Conservation (phyloP, 2,113 vertebrate genomes). For the Lethenteron reissneri region DNA sequence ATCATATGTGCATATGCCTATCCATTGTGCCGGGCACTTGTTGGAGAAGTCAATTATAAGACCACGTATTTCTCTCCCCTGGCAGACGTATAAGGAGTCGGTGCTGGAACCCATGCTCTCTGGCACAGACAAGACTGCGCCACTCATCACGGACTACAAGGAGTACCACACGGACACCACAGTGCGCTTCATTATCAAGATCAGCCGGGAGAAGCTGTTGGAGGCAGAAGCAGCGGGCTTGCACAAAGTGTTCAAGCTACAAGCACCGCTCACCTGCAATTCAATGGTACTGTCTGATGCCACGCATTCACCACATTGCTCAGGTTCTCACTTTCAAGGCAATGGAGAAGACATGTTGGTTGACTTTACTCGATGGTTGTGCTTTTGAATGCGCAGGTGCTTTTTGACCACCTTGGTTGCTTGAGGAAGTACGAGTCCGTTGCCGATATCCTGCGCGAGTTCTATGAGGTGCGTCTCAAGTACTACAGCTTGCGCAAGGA, state of each 20-base stretch:
- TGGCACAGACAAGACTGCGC: conserved; percentile 79
- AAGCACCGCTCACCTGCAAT: conserved; percentile 91
- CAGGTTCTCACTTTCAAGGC: neutral
- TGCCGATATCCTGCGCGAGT: conserved; percentile 83
- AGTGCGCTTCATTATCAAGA: conserved; percentile 88
- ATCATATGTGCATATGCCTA: too few species aligned
- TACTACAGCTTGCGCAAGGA: conserved; percentile 86
- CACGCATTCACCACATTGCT: neutral
- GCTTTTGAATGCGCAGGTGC: conserved; percentile 35
- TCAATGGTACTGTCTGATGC: conserved; percentile 54
- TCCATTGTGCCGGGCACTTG: too few species aligned
- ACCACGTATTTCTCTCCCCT: conserved; percentile 7
- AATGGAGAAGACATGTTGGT: neutral
- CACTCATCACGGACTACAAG: conserved; percentile 83
- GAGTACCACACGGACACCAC: conserved; percentile 93
- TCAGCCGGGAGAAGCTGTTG: conserved; percentile 85
- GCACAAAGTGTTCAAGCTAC: conserved; percentile 96
- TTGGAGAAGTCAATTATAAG: too few species aligned
- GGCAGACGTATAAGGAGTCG: conserved; percentile 79
- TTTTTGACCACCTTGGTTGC: conserved; percentile 99
- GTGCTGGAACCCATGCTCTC: conserved; percentile 94
- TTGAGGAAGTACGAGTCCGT: conserved; percentile 91
- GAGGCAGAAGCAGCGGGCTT: conserved; percentile 85
- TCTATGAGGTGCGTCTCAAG: conserved; percentile 77
- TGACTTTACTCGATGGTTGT: neutral